Evolutionary conservation across 2,888 invertebrate genomes (phyloP).

Genomic region (Amphiduros pacificus): DNA sequence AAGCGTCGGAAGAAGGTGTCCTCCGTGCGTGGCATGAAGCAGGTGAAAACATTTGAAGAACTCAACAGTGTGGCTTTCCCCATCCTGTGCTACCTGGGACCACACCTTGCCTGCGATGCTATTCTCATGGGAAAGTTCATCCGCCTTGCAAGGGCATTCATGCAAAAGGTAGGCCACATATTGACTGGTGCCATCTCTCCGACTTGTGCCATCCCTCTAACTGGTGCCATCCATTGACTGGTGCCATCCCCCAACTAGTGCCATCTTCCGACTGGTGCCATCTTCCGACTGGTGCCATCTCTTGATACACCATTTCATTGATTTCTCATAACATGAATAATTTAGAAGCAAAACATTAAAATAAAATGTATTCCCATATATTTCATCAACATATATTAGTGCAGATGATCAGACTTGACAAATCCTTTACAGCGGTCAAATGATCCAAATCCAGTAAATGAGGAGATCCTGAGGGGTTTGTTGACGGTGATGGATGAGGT

Average conservation of each 20-base stretch:
- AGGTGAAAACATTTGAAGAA: constrained; percentile 73
- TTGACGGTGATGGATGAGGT: constrained; percentile 84
- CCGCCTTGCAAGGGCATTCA: constrained; percentile 63
- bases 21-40: constrained; percentile 43
- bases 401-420: no score
- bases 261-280: no score
- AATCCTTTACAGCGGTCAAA: background rate
- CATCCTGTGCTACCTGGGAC: constrained; percentile 82
- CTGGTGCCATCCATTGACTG: no score
- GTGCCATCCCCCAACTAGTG: no score
- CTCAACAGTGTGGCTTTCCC: constrained; percentile 79
- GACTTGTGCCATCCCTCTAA: no score
- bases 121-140: constrained; percentile 85
- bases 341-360: no score
- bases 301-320: no score
- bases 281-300: no score
- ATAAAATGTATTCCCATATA: no score
- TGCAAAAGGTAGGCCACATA: constrained; percentile 57
- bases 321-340: no score
- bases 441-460: constrained; percentile 1
- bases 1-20: constrained; percentile 32
- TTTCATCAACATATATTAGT: no score
- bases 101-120: constrained; percentile 83
- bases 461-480: constrained; percentile 75
- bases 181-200: no score